Evolutionary conservation across 2,797 vertebrate species (phyloP).

Genomic region (Echiichthys vipera): DNA sequence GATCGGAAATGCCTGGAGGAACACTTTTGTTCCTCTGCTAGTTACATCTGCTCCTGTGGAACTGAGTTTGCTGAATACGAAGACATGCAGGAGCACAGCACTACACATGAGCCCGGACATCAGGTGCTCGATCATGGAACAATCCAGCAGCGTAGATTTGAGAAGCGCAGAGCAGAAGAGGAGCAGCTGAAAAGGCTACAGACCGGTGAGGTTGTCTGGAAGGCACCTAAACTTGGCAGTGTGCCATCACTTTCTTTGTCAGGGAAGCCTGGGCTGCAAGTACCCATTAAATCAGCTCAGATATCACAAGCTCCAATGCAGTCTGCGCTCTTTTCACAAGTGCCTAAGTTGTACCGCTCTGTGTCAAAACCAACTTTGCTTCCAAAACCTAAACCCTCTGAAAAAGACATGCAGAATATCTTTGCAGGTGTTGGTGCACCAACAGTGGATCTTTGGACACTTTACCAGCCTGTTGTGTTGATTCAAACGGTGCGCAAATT

Average conservation of each 20-base stretch:
- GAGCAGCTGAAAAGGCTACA: conserved; percentile 65
- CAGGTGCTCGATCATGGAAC: conserved; percentile 72
- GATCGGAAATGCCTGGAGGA: conserved; percentile 70
- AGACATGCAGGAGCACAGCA: conserved; percentile 77
- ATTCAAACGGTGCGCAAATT: conserved; percentile 48
- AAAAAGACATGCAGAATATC: conserved; percentile 43
- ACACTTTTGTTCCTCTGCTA: conserved; percentile 69
- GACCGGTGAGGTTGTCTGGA: conserved; percentile 66
- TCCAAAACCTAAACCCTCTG: conserved; percentile 15
- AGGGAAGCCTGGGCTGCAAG: not conserved
- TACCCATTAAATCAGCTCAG: conserved; percentile 21
- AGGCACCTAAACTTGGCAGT: conserved; percentile 6
- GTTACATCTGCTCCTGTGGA: conserved; percentile 82
- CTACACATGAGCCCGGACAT: conserved; percentile 73
- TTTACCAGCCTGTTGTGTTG: conserved; percentile 81
- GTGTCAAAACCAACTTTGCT: conserved; percentile 13
- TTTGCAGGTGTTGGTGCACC: conserved; percentile 65
- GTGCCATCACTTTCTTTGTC: conserved; percentile 17
- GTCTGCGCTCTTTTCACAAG: conserved; percentile 44
- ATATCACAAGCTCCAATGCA: conserved; percentile 7
- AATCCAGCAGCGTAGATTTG: conserved; percentile 68
- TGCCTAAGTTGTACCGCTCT: conserved; percentile 43
- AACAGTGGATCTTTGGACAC: conserved; percentile 78
- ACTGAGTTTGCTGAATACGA: conserved; percentile 74
- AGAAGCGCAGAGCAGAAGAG: conserved; percentile 64